Evolutionary conservation across 2,797 vertebrate species (phyloP), one percentile per base, ranked within the genome.

Genomic region (Falco naumanni): DNA sequence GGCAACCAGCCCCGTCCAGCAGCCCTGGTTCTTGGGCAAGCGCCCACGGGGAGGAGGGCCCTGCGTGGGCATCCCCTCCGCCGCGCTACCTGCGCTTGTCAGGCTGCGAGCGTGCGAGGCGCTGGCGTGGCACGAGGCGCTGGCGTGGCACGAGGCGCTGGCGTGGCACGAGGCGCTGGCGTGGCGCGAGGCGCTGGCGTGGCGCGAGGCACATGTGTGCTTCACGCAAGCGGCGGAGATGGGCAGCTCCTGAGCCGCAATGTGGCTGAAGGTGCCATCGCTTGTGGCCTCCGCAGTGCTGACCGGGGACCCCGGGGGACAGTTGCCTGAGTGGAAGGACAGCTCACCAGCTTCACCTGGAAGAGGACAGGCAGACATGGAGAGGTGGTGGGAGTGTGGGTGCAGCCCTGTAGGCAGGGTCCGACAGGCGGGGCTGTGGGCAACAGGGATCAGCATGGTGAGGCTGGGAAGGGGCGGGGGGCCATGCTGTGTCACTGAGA

Each of bases 51-150:
- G 33, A 22, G 33, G 53, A 43, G 14, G 29, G 66, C 24, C 1
- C 28, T 22, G 72, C 1, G 3, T 0, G 8, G 65, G 18, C 4
- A 4, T 20, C 60, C 28, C 57, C 43, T 50, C 3, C 6, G 78
- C 59, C 48, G 1, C 2, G 10, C 75, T 97, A 98, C 96, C 97
- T 96, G 90, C 70, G 94, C 77, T 90, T 87, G 65, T 93, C 89
- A 83, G 26, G 39, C 91, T 47, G 76, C 91, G 24, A 8, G 61
- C 6, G 24, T 68, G 61, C n/a, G 53, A 66, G 53, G 28, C 16
- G 16, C 41, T 43, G 41, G 41, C 41, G 41, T 43, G 41, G 65
- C 2, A 16, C 41, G 6, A 21, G 33, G 82, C 14, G 1, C 25
- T 29, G 78, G 39, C 25, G 0, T 4, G 5, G 31, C 2, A 13